Conservation (phyloP, 2,797 vertebrate genomes). For the Helarctos malayanus region DNA sequence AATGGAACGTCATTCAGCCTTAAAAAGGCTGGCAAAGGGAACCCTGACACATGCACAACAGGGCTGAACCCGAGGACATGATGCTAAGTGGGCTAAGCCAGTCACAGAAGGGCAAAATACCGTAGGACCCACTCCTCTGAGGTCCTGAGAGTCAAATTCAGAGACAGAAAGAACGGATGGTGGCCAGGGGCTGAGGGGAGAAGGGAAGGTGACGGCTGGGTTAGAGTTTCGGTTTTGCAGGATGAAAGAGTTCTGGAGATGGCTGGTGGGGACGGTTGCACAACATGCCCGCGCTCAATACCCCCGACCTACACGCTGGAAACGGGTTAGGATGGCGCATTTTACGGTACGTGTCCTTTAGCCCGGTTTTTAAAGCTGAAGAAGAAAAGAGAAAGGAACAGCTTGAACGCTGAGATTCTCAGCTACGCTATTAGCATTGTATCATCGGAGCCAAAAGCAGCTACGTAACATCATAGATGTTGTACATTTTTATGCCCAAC, state of each 20-base stretch:
- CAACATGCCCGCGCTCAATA: neutral
- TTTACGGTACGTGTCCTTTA: constrained; percentile 49
- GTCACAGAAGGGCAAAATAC: constrained; percentile 10
- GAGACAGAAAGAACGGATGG: neutral
- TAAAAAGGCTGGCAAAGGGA: neutral
- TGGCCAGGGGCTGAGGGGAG: neutral
- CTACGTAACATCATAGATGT: constrained; percentile 9
- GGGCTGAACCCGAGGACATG: neutral
- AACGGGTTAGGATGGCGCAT: neutral
- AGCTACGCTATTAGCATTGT: constrained; percentile 44
- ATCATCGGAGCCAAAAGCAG: constrained; percentile 53
- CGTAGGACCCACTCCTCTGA: neutral
- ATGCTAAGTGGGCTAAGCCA: neutral
- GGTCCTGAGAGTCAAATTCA: neutral
- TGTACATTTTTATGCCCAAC: constrained; percentile 35
- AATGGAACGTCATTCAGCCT: constrained; percentile 14
- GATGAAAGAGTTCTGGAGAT: neutral
- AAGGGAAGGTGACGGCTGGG: neutral
- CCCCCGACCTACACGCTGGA: neutral
- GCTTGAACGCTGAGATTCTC: constrained; percentile 65
- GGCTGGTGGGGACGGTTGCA: neutral
- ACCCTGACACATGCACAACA: neutral
- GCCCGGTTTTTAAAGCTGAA: constrained; percentile 30
- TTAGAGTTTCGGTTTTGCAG: constrained; percentile 11
- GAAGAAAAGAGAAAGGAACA: constrained; percentile 52